Conservation (phyloP, 2,797 vertebrate genomes). For the Sebastes iracundus region DNA sequence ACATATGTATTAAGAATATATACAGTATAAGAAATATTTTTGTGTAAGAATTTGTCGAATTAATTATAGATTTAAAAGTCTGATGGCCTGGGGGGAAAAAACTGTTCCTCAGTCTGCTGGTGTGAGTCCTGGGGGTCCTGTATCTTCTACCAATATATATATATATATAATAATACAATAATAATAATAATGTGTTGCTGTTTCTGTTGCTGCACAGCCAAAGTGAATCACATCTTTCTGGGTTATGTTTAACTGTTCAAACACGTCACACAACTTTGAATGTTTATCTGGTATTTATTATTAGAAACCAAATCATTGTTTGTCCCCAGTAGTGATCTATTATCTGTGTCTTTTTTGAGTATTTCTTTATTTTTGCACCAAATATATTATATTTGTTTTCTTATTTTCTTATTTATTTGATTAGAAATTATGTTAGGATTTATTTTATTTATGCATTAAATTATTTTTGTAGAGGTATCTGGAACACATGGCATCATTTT, state of each 20-base stretch:
- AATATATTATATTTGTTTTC: constrained; percentile 22
- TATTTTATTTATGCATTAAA: constrained; percentile 75
- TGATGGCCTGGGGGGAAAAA: too few relatives aligned
- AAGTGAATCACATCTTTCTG: constrained; percentile 30
- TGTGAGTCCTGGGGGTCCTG: too few relatives aligned
- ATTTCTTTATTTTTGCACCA: background rate
- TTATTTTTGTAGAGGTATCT: constrained; percentile 66
- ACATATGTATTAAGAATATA: too few relatives aligned
- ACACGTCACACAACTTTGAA: constrained; percentile 2
- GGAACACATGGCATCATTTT: constrained; percentile 52
- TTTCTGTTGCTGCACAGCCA: constrained; percentile 20
- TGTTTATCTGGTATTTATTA: constrained; percentile 40
- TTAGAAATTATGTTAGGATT: background rate
- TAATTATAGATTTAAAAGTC: too few relatives aligned
- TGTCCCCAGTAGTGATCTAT: constrained; percentile 6
- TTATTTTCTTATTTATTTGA: constrained; percentile 64
- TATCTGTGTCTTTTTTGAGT: constrained; percentile 14
- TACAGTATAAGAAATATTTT: too few relatives aligned
- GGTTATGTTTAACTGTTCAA: background rate
- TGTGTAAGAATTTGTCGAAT: too few relatives aligned
- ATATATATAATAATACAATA: too few relatives aligned
- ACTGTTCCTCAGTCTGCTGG: too few relatives aligned
- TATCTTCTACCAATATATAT: too few relatives aligned
- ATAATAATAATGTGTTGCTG: too few relatives aligned
- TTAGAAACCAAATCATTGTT: constrained; percentile 19